These are phyloP conservation scores for Zaprionus lineosus DNA, from an alignment of 2,888 invertebrate genomes.

Conservation along the genomic window DNA sequence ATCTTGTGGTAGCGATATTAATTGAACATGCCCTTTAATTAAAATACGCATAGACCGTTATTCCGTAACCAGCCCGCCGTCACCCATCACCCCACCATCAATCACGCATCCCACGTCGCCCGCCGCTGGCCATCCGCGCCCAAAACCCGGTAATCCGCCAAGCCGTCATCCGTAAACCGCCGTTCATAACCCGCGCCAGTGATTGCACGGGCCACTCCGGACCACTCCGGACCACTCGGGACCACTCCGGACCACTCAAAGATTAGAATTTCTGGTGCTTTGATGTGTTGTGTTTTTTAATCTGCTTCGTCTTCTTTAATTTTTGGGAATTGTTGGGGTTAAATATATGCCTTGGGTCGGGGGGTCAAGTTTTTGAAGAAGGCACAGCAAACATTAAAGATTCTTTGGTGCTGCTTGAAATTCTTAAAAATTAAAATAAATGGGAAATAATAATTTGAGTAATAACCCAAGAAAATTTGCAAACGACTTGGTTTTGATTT, in stretches of 20 bases:
- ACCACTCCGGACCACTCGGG: too few relatives aligned
- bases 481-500: neutral
- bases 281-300: too few relatives aligned
- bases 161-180: too few relatives aligned
- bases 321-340: slow-evolving; percentile 9
- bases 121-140: too few relatives aligned
- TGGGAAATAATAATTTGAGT: slow-evolving; percentile 3
- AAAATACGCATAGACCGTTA: slow-evolving; percentile 40
- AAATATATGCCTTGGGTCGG: slow-evolving; percentile 5
- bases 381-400: slow-evolving; percentile 8
- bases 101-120: too few relatives aligned
- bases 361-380: slow-evolving; percentile 21
- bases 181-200: too few relatives aligned
- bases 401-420: slow-evolving; percentile 3
- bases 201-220: too few relatives aligned
- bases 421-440: neutral
- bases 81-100: neutral
- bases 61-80: neutral
- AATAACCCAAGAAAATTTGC: slow-evolving; percentile 15
- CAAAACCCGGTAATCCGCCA: too few relatives aligned
- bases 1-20: slow-evolving; percentile 50
- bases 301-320: too few relatives aligned
- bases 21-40: slow-evolving; percentile 68
- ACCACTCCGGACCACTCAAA: slow-evolving; percentile 24
- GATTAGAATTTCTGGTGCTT: slow-evolving; percentile 44